A percentile compares a stretch with the other conserved stretches of the same genome.
Evolutionary conservation across 2,797 vertebrate genomes (phyloP).

Genomic region (Lepus townsendii): DNA sequence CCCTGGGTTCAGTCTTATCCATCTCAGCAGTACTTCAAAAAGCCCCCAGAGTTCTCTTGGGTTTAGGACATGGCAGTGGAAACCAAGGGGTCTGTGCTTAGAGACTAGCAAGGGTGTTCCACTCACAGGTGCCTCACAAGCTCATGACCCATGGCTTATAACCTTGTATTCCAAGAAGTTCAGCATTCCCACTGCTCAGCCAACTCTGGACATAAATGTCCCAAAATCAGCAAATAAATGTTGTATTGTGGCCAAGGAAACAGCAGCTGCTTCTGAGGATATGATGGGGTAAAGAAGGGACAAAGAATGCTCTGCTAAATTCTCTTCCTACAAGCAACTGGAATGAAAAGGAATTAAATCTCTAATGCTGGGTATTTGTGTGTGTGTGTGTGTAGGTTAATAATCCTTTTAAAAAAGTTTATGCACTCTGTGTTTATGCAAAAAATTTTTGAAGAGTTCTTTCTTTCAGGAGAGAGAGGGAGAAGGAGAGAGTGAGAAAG

Average conservation of each 20-base stretch:
- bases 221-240: constrained; percentile 81
- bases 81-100: not conserved
- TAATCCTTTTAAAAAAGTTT: constrained; percentile 39
- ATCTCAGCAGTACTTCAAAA: not conserved
- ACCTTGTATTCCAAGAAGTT: constrained; percentile 75
- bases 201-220: constrained; percentile 75
- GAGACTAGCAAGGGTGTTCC: not conserved
- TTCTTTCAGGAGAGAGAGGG: too few relatives aligned
- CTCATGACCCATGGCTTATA: not conserved
- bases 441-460: not conserved
- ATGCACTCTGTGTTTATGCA: not conserved
- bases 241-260: constrained; percentile 74
- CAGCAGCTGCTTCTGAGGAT: constrained; percentile 76
- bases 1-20: not conserved
- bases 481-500: too few relatives aligned
- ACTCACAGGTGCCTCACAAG: constrained; percentile 57
- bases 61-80: not conserved
- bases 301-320: constrained; percentile 61
- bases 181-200: constrained; percentile 60
- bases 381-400: not conserved
- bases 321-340: constrained; percentile 41
- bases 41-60: not conserved
- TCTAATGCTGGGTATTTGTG: not conserved
- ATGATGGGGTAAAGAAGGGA: constrained; percentile 69
- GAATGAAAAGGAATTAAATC: constrained; percentile 50